Evolutionary conservation across 2,113 vertebrate genomes (phyloP).

Genomic region (Regulus satrapa): DNA sequence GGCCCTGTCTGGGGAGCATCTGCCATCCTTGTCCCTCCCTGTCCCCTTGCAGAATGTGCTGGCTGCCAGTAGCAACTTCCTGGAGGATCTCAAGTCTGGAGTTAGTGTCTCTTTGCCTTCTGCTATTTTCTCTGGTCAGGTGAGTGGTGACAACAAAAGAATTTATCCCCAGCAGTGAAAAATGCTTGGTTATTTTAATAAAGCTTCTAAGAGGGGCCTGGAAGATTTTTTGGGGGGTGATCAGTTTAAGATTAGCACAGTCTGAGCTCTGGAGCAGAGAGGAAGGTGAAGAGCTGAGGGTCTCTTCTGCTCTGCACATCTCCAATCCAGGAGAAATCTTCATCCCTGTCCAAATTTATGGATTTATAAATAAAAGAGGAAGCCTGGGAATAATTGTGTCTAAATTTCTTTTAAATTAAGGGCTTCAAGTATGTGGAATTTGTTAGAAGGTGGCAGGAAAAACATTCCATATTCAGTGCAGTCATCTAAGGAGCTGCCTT

Average conservation of each 20-base stretch:
- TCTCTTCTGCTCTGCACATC: background rate
- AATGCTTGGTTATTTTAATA: background rate
- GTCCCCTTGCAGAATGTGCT: constrained; percentile 4
- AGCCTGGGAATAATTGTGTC: background rate
- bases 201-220: background rate
- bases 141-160: background rate
- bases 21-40: background rate
- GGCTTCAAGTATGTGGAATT: background rate
- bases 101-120: background rate
- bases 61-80: background rate
- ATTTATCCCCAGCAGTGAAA: background rate
- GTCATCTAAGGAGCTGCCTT: background rate
- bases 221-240: rapidly evolving
- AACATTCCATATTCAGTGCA: background rate
- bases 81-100: constrained; percentile 26
- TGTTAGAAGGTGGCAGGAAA: background rate
- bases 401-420: background rate
- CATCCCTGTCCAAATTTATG: background rate
- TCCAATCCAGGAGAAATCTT: background rate
- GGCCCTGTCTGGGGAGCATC: background rate
- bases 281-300: background rate
- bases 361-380: background rate
- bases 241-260: background rate
- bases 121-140: background rate
- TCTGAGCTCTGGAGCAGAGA: background rate